These are phyloP conservation scores for Trochalopteron elliotii DNA, from an alignment of 2,113 vertebrate species.

Conservation along the genomic window DNA sequence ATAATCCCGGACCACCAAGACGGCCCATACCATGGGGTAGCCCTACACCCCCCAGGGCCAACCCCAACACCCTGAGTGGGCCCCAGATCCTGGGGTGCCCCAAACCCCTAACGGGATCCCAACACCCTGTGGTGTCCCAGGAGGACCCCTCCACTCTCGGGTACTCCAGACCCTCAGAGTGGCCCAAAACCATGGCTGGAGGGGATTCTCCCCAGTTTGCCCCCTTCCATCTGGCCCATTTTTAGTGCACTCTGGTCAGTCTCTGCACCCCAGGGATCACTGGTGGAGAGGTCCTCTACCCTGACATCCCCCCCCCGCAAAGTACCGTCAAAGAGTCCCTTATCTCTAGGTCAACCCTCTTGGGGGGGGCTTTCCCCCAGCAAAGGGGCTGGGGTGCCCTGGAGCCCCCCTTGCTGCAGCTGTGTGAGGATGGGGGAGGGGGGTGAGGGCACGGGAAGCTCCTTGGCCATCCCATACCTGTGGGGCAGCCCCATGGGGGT, in stretches of 20 bases:
- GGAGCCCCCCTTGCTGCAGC: neutral
- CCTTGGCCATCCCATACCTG: fast-evolving
- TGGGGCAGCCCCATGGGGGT: neutral
- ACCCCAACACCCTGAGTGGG: neutral
- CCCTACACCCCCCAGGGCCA: no score
- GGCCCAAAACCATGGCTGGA: neutral
- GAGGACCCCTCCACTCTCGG: neutral
- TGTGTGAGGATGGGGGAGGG: neutral
- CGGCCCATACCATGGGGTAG: neutral
- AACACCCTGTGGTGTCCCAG: neutral
- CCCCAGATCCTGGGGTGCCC: neutral
- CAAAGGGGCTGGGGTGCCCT: fast-evolving
- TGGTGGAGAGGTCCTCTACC: neutral
- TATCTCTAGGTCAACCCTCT: no score
- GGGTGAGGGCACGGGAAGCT: neutral
- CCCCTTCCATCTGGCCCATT: neutral
- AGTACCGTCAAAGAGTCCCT: neutral
- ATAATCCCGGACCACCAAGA: neutral
- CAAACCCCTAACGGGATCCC: neutral
- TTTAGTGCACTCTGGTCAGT: no score
- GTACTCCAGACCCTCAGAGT: neutral
- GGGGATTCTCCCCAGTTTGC: neutral
- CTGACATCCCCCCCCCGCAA: neutral
- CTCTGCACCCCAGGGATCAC: neutral
- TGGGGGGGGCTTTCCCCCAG: neutral